These are phyloP conservation scores for Natator depressus DNA, from an alignment of 2,113 vertebrate genomes.

Conservation along the genomic window DNA sequence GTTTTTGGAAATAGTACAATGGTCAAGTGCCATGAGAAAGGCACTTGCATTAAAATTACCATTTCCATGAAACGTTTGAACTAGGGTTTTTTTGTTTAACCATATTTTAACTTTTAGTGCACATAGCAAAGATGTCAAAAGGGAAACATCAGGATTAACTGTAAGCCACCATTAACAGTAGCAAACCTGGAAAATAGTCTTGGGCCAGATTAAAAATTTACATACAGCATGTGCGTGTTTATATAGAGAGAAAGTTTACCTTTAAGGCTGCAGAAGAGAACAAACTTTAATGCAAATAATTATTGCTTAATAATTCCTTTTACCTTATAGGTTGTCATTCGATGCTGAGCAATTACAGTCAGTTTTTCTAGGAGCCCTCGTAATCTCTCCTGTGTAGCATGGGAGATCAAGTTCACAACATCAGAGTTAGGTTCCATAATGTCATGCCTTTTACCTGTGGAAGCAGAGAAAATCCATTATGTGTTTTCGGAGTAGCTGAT, in stretches of 20 bases:
- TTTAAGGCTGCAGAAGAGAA: slow-evolving; percentile 36
- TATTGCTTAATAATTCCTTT: slow-evolving; percentile 69
- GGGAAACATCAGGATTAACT: background rate
- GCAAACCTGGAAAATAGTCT: background rate
- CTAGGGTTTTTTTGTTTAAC: background rate
- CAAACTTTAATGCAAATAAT: slow-evolving; percentile 10
- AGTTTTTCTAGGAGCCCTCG: slow-evolving; percentile 89
- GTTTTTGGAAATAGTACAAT: background rate
- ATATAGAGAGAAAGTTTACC: slow-evolving; percentile 12
- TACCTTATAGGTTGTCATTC: slow-evolving; percentile 87
- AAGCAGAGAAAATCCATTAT: slow-evolving; percentile 93
- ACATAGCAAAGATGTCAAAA: background rate
- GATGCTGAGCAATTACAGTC: slow-evolving; percentile 86
- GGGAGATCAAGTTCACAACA: slow-evolving; percentile 90
- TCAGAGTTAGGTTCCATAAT: slow-evolving; percentile 88
- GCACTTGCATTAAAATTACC: background rate
- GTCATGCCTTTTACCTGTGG: slow-evolving; percentile 90
- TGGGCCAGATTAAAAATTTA: background rate
- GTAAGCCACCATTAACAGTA: background rate
- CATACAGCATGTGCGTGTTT: background rate
- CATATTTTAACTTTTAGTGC: background rate
- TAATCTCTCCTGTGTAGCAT: slow-evolving; percentile 89
- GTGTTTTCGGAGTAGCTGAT: slow-evolving; percentile 91
- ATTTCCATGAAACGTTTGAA: background rate
- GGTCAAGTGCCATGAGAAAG: background rate